Base-by-base conservation (phyloP, 2,888 invertebrate species). In the Pterobdella sp. region DNA sequence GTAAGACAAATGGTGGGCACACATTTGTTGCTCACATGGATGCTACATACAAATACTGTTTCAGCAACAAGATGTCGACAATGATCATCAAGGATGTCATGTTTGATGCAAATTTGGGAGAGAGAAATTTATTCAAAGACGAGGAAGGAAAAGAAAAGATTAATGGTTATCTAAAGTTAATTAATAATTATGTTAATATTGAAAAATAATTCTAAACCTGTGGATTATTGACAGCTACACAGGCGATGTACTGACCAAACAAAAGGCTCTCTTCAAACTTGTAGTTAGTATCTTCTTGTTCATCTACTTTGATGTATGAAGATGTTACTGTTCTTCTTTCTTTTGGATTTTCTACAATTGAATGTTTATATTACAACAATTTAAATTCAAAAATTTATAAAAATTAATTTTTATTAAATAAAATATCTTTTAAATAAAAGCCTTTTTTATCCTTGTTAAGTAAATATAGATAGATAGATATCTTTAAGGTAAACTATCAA, bases 51-150 rank as follows among this genome's bases (percentile, higher is more conserved):
- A 94, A 91, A 0, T 97, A 95, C 80, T 97, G 97, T 85, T 97
- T 97, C 83, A 92, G 93, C 81, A 97, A 97, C 86, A 90, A 92
- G 85, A 95, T 95, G 91, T 95, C 95, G 37, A 95, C 97, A 66
- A 94, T 97, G 93, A 96, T 98, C n/a, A 96, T 98, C 0, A 84
- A 84, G 73, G 81, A 82, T 49, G 80, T 84, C 32, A 95, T 97
- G 95, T 98, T 98, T 84, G 91, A 92, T 79, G 90, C 98, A 88
- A 95, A 96, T 81, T 87, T 95, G 73, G 93, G 92, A 4, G 93
- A 93, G 75, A 82, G 81, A 74, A 81, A 81, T 3, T 82, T 81
- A 74, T 36, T 35, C n/a, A 3, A 3, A 32, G 60, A 52, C 7
- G 79, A 79, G 32, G 80, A 80, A n/a, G 76, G 77, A 67, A 82